Percentiles rank a stretch among this genome's conserved stretches.
Evolutionary conservation across 2,888 invertebrate species (phyloP).

Genomic region (Mythimna pallens): DNA sequence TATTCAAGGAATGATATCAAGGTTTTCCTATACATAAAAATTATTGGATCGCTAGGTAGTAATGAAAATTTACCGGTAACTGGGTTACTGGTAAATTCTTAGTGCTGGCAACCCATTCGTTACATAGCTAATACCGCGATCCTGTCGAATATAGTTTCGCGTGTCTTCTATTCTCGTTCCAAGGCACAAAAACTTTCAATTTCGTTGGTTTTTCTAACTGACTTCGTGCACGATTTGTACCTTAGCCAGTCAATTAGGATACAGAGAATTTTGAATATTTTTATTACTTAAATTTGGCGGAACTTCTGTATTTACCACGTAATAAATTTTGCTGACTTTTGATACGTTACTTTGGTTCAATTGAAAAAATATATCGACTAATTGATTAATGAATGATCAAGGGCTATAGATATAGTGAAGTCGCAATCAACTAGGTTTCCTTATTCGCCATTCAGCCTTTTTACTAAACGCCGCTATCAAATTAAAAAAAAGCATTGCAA

Average conservation of each 20-base stretch:
- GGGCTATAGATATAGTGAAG: neutral
- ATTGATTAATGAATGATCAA: neutral
- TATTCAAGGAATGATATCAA: neutral
- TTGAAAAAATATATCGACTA: neutral
- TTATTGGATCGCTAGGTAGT: neutral
- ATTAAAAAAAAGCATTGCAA: no score
- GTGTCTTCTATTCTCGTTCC: constrained; percentile 52
- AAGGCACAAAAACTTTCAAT: constrained; percentile 51
- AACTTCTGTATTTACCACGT: neutral
- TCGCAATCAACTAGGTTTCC: no score
- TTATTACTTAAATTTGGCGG: neutral
- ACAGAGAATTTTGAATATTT: constrained; percentile 4
- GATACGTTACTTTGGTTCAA: neutral
- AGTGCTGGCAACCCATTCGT: constrained; percentile 30
- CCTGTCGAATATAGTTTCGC: constrained; percentile 54
- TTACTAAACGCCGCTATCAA: no score
- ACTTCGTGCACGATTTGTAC: constrained; percentile 41
- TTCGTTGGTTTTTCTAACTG: constrained; percentile 58
- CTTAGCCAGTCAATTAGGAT: constrained; percentile 27
- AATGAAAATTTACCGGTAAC: neutral
- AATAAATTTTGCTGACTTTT: neutral
- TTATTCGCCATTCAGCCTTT: no score
- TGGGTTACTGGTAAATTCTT: neutral
- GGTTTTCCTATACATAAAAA: neutral
- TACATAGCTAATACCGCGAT: constrained; percentile 35